Conservation (phyloP, 23 tunicate species). For the Diplosoma virens region DNA sequence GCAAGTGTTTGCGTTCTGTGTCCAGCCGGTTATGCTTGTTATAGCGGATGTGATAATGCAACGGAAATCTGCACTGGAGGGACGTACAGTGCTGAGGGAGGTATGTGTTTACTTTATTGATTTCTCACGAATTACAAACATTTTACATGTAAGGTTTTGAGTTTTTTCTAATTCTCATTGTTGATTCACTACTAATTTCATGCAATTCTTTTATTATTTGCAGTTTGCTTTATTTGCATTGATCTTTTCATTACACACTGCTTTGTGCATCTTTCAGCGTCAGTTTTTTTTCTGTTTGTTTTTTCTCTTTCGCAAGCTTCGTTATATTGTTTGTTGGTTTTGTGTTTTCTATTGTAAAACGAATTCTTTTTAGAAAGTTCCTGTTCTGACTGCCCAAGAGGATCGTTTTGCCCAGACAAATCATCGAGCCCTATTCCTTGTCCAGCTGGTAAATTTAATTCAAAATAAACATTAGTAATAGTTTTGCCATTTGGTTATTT, state of each 20-base stretch:
- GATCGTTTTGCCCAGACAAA: constrained; percentile 40
- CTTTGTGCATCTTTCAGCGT: no score
- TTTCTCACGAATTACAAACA: not conserved
- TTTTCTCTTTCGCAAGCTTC: no score
- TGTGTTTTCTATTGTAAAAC: no score
- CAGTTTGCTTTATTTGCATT: no score
- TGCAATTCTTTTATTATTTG: no score
- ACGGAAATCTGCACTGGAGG: constrained; percentile 55
- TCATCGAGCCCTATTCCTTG: constrained; percentile 28
- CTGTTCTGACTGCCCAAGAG: constrained; percentile 43
- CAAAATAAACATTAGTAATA: not conserved
- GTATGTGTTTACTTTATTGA: constrained; percentile 38
- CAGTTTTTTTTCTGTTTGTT: no score
- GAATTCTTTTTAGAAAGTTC: constrained; percentile 25
- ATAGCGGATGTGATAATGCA: not conserved
- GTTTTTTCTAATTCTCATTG: no score
- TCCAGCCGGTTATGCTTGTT: constrained; percentile 78
- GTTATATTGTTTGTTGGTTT: no score
- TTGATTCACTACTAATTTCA: no score
- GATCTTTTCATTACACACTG: no score
- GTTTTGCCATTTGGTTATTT: no score
- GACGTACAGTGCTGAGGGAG: constrained; percentile 65
- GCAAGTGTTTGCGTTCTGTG: constrained; percentile 43
- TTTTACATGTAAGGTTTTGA: no score
- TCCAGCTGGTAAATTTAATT: constrained; percentile 25